Percentiles rank a stretch among this genome's conserved stretches.
phyloP scores from a whole-genome alignment of 2,888 invertebrate species.

The Spodoptera exigua region DNA sequence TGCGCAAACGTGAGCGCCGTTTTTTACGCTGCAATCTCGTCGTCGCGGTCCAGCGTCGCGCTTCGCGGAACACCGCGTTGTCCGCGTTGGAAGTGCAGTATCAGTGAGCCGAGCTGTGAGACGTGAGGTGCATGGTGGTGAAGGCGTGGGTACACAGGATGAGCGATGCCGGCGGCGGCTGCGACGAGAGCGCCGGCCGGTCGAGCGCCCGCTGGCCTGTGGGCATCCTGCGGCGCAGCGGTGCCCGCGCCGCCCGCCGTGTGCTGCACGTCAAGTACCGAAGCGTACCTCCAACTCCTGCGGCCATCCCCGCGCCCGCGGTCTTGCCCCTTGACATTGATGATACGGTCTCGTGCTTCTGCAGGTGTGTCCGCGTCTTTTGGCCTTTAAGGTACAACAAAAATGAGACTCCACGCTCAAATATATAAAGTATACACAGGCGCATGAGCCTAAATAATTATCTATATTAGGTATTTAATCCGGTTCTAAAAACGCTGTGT shows the following conservation, averaged over 20 bases:
- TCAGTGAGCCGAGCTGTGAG: slow-evolving; percentile 48
- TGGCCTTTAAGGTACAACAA: slow-evolving; percentile 44
- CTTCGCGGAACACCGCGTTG: slow-evolving; percentile 5
- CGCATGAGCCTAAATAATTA: too few species aligned
- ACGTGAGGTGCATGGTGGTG: slow-evolving; percentile 65
- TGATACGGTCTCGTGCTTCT: slow-evolving; percentile 94
- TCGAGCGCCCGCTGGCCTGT: slow-evolving; percentile 73
- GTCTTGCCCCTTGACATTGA: slow-evolving; percentile 90
- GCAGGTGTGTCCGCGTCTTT: slow-evolving; percentile 89
- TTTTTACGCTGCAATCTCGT: slow-evolving; percentile 53
- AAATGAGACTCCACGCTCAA: slow-evolving; percentile 15
- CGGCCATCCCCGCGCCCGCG: slow-evolving; percentile 63
- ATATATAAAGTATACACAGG: slow-evolving; percentile 5
- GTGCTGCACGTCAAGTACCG: slow-evolving; percentile 82
- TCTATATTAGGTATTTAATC: too few species aligned
- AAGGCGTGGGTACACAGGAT: slow-evolving; percentile 66
- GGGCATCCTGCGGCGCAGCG: slow-evolving; percentile 79
- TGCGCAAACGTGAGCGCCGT: slow-evolving; percentile 72
- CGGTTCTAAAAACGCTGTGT: too few species aligned
- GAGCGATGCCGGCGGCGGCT: slow-evolving; percentile 65
- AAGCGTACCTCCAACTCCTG: slow-evolving; percentile 72
- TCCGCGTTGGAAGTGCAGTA: slow-evolving; percentile 13
- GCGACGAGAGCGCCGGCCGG: slow-evolving; percentile 61
- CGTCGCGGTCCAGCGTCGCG: slow-evolving; percentile 1
- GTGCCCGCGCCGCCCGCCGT: slow-evolving; percentile 77